A percentile compares a stretch with the other conserved stretches of the same genome.
Evolutionary conservation across 2,797 vertebrate species (phyloP).

Genomic region (Poecilia velifera): DNA sequence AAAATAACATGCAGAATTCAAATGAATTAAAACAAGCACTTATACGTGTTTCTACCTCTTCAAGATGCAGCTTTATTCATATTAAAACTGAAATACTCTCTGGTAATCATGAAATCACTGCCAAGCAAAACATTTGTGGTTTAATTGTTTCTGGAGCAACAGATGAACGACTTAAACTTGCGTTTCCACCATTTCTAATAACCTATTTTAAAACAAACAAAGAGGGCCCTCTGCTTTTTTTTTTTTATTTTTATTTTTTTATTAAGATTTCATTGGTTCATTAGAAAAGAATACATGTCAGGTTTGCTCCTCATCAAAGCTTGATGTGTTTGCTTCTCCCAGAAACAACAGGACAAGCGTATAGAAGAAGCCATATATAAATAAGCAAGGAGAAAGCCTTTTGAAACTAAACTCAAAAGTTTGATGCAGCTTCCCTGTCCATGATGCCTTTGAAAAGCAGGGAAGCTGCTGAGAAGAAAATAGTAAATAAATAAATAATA

Average conservation of each 20-base stretch:
- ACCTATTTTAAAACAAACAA: not conserved
- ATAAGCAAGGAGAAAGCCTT: constrained; percentile 78
- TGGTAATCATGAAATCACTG: constrained; percentile 44
- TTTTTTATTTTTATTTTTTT: too few species aligned
- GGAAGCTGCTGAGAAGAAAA: constrained; percentile 80
- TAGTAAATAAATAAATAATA: constrained; percentile 88
- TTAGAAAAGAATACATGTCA: constrained; percentile 74
- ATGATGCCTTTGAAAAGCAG: constrained; percentile 82
- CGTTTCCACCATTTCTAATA: constrained; percentile 33
- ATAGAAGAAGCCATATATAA: constrained; percentile 74
- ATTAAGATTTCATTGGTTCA: constrained; percentile 78
- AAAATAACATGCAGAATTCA: too few species aligned
- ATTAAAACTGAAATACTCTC: not conserved
- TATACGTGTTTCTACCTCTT: not conserved
- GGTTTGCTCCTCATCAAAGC: constrained; percentile 82
- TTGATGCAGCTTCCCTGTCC: constrained; percentile 79
- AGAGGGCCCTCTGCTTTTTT: not conserved
- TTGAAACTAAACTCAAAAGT: constrained; percentile 84
- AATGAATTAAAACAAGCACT: too few species aligned
- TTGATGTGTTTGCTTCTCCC: constrained; percentile 76
- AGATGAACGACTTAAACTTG: constrained; percentile 10
- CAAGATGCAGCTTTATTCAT: not conserved
- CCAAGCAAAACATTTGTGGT: constrained; percentile 19
- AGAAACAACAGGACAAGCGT: constrained; percentile 82
- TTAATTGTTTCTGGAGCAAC: constrained; percentile 7